phyloP scores from a whole-genome alignment of 2,113 vertebrate species.

The Gambusia holbrooki region DNA sequence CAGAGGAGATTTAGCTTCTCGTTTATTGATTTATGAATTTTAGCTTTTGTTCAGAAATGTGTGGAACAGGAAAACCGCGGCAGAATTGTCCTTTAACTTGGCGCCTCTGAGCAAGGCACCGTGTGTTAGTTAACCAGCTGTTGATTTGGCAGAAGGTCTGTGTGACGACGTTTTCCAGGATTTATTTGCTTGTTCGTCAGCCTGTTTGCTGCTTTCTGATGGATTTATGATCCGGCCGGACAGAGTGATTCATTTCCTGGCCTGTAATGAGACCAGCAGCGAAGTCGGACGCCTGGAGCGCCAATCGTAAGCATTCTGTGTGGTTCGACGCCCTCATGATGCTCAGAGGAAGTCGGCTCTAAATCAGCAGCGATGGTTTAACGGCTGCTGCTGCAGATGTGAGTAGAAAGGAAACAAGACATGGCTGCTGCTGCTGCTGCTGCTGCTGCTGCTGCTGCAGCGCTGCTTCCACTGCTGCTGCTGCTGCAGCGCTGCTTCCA shows the following conservation, averaged over 20 bases:
- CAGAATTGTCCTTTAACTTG: background rate
- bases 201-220: conserved; percentile 8
- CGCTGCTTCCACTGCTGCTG: no score
- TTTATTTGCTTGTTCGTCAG: conserved; percentile 4
- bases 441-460: no score
- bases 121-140: conserved; percentile 1
- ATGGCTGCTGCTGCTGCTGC: no score
- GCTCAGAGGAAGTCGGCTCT: background rate
- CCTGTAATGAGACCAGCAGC: background rate
- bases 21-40: no score
- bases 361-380: background rate
- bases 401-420: background rate
- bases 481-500: no score
- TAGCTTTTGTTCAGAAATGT: background rate
- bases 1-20: no score
- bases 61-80: no score
- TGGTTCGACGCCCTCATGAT: background rate
- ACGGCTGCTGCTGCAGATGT: background rate
- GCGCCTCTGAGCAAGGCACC: conserved; percentile 6
- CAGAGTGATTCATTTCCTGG: background rate
- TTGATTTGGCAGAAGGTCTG: background rate
- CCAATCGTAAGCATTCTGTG: background rate
- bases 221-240: background rate
- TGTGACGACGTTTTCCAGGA: background rate
- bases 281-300: background rate